Evolutionary conservation across 2,113 vertebrate species (phyloP).

Genomic region (Pluvialis apricaria): DNA sequence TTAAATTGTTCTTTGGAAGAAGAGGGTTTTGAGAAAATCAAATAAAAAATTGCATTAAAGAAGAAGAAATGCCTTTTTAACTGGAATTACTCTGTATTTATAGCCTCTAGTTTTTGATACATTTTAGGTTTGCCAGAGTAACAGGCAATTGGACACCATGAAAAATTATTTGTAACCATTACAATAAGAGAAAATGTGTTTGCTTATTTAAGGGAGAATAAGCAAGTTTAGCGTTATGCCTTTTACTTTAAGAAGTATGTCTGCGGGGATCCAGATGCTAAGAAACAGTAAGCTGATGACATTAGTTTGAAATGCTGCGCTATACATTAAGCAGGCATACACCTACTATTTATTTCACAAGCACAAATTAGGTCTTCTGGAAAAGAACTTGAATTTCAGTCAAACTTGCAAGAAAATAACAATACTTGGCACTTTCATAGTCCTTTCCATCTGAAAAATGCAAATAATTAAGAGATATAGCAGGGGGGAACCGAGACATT

Average conservation of each 20-base stretch:
- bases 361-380: not conserved
- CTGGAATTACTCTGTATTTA: not conserved
- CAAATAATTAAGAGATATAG: not conserved
- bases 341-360: not conserved
- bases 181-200: not conserved
- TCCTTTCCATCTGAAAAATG: not conserved
- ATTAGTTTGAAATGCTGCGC: not conserved
- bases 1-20: constrained; percentile 24
- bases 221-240: not conserved
- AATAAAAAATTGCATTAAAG: constrained; percentile 20
- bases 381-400: not conserved
- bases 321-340: not conserved
- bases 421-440: not conserved
- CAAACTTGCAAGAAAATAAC: not conserved
- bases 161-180: constrained; percentile 10
- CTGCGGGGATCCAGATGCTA: constrained; percentile 8
- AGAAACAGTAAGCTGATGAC: not conserved
- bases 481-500: fast-evolving
- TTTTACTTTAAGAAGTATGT: not conserved
- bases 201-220: constrained; percentile 6
- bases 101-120: not conserved
- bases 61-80: constrained; percentile 15
- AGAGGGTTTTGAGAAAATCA: not conserved
- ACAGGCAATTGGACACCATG: not conserved
- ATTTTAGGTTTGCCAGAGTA: not conserved